Evolutionary conservation across 2,797 vertebrate genomes (phyloP).

Genomic region (Pyrocephalus nanus): DNA sequence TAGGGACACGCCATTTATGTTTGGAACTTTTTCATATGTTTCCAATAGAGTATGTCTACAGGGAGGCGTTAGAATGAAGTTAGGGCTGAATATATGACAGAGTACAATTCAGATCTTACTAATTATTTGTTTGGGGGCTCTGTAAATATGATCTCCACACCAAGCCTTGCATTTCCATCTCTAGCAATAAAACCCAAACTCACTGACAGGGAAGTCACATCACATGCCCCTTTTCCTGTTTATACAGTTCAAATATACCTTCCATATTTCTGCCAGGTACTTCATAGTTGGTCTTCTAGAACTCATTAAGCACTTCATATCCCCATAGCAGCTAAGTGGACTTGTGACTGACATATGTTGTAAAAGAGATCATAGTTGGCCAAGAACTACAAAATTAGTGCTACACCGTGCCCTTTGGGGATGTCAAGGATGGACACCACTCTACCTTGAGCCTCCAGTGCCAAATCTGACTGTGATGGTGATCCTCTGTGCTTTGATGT

Average conservation of each 20-base stretch:
- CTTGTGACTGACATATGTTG: accelerated
- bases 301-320: background rate
- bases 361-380: background rate
- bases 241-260: background rate
- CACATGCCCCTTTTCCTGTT: background rate
- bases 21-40: conserved; percentile 39
- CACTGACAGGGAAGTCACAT: background rate
- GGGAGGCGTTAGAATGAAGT: background rate
- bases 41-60: conserved; percentile 10
- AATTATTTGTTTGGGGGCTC: background rate
- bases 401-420: background rate
- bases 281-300: background rate
- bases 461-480: background rate
- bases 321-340: background rate
- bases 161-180: background rate
- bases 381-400: background rate
- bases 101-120: background rate
- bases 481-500: background rate
- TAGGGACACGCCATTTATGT: conserved; percentile 13
- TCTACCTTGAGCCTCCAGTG: background rate
- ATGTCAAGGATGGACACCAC: background rate
- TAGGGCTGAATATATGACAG: background rate
- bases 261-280: background rate
- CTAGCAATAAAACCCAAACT: background rate
- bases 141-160: background rate